Evolutionary conservation across 1,140 invertebrate genomes (phyloP), one percentile per base, ranked within the genome.

Genomic region (Psix sp.): DNA sequence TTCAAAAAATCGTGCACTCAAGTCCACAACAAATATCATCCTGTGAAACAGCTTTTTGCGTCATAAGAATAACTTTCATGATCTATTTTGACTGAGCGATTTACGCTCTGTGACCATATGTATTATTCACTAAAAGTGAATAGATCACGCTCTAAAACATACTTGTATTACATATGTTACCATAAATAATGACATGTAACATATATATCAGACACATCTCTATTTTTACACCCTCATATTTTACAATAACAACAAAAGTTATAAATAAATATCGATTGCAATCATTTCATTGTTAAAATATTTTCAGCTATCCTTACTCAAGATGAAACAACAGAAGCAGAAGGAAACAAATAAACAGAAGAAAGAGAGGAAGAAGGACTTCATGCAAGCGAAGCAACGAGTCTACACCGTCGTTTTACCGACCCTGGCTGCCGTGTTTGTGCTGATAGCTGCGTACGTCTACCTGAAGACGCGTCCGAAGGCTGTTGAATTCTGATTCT

Each of bases 321-420:
- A 81, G 65, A 94, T 94, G 94, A 89, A 92, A 40, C 93, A 94
- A 78, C 86, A 94, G 15, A 95, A 94, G 83, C 91, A 92, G 46
- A 95, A 95, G 86, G 93, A 95, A 87, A 93, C 91, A 0, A 91
- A 91, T n/a, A 93, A 92, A 82, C 93, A 96, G 81, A 94, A 94
- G 79, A 91, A 93, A 56, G 92, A 95, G 76, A 88, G 94, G 16
- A 94, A 93, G 84, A 92, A 92, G 81, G 94, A 95, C 70, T 94
- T 94, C 76, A 84, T 92, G 3, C 91, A 94, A 82, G 92, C 92
- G 71, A 93, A 94, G 68, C 91, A 92, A 76, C 90, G 93, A 79
- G 87, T 93, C 3, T 91, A 92, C 70, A 94, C 93, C 0, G 86
- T 95, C 26, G 94, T 92, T 15, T 79, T 95, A 60, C 94, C 94